Percentiles rank a stretch among this genome's conserved stretches.
phyloP scores from a whole-genome alignment of 2,113 vertebrate species.

The Todiramphus saurophagus region DNA sequence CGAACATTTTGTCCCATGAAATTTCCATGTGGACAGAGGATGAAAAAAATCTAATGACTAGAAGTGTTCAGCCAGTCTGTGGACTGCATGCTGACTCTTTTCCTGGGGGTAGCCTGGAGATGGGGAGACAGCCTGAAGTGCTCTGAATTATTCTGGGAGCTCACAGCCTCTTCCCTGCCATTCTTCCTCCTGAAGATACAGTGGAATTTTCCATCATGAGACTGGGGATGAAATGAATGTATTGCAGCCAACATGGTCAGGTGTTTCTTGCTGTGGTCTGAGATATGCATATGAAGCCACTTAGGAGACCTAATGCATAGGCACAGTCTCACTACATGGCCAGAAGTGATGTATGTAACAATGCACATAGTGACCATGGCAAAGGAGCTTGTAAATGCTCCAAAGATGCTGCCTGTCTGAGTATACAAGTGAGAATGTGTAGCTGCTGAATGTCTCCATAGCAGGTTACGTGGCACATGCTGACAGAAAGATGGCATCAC shows the following conservation, averaged over 20 bases:
- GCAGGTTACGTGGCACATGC: neutral
- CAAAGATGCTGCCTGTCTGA: neutral
- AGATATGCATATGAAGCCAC: neutral
- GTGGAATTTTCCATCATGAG: neutral
- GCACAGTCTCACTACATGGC: neutral
- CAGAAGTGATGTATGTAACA: neutral
- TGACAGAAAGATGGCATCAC: constrained; percentile 47
- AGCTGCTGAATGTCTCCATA: neutral
- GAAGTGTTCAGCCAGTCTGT: neutral
- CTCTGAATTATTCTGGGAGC: neutral
- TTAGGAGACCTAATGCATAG: rapidly evolving
- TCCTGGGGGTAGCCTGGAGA: neutral
- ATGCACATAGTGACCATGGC: neutral
- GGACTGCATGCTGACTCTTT: neutral
- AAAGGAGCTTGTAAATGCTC: neutral
- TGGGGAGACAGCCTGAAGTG: neutral
- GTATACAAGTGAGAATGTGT: neutral
- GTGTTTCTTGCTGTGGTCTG: neutral
- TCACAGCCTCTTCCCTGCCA: neutral
- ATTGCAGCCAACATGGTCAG: neutral
- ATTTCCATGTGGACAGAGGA: neutral
- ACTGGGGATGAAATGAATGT: neutral
- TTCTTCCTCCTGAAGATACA: neutral
- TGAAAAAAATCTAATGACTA: neutral
- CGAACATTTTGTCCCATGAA: neutral